Evolutionary conservation across 2,888 invertebrate species (phyloP).

Genomic region (Frankliniella intonsa): DNA sequence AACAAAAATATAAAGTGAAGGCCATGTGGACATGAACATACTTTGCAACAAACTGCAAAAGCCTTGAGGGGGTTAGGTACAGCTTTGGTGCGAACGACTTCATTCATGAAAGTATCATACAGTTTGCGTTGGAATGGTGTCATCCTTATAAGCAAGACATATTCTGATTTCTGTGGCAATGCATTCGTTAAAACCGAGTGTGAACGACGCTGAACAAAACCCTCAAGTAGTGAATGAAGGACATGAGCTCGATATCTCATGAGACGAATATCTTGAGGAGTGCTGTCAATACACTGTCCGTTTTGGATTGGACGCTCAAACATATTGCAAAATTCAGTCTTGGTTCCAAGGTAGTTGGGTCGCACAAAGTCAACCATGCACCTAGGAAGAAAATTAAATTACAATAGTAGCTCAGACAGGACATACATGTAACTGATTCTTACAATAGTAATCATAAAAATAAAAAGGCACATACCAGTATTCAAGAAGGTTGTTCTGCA

Average conservation of each 20-base stretch:
- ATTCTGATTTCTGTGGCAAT: slow-evolving; percentile 91
- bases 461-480: slow-evolving; percentile 61
- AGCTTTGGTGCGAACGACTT: slow-evolving; percentile 76
- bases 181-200: slow-evolving; percentile 90
- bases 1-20: background rate
- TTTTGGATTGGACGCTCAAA: slow-evolving; percentile 98
- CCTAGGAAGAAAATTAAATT: slow-evolving; percentile 33
- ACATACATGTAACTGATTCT: background rate
- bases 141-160: slow-evolving; percentile 85
- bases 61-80: slow-evolving; percentile 95
- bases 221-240: slow-evolving; percentile 85
- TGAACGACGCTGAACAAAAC: slow-evolving; percentile 92
- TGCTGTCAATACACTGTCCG: slow-evolving; percentile 96
- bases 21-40: slow-evolving; percentile 42
- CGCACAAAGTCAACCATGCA: slow-evolving; percentile 99
- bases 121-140: slow-evolving; percentile 83
- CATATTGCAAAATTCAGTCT: slow-evolving; percentile 97
- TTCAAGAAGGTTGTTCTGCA: slow-evolving; percentile 94
- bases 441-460: background rate
- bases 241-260: slow-evolving; percentile 97
- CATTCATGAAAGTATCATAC: slow-evolving; percentile 91
- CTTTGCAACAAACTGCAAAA: slow-evolving; percentile 97
- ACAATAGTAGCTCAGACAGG: background rate
- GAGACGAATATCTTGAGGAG: slow-evolving; percentile 84
- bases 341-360: slow-evolving; percentile 94